Base-by-base conservation (phyloP, 30 jellyfish, hydroid and myxozoan genomes). In the Pelagia noctiluca region DNA sequence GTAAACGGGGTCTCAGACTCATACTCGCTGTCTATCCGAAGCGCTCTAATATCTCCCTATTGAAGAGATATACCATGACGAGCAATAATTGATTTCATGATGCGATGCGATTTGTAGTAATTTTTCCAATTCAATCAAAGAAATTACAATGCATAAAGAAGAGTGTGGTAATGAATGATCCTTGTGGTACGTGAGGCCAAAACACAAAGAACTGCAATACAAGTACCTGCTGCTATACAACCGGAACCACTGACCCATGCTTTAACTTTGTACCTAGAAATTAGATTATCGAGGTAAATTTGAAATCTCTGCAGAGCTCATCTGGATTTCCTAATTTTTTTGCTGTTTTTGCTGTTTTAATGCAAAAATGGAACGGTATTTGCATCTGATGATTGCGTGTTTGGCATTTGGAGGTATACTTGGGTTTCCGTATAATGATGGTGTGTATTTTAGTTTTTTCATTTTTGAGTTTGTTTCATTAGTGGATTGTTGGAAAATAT, bases 131-230 rank as follows among this genome's bases (percentile, higher is more conserved):
- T n/a, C n/a, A n/a, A n/a, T n/a, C n/a, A n/a, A n/a, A n/a, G n/a
- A n/a, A n/a, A n/a, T n/a, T n/a, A n/a, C n/a, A n/a, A n/a, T n/a
- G n/a, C n/a, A n/a, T n/a, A n/a, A n/a, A n/a, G n/a, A n/a, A n/a
- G n/a, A n/a, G n/a, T n/a, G n/a, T n/a, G n/a, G n/a, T n/a, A n/a
- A n/a, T n/a, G n/a, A n/a, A n/a, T n/a, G n/a, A n/a, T n/a, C n/a
- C n/a, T n/a, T n/a, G 90, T 80, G 84, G 67, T 84, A 80, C 67
- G 90, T 66, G 69, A 79, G 48, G 47, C 75, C 65, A 75, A 64
- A 79, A 79, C 69, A 77, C 66, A 63, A n/a, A 60, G 13, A 35
- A 22, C n/a, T 21, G 67, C 90, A 80, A 80, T 80, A 22, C 77
- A 47, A 34, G 78, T 65, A 80, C 90, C 90, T 48, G 90, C 31